A percentile compares a stretch with the other conserved stretches of the same genome.
Conservation (phyloP, 2,797 vertebrate genomes). For the Thunnus albacares region DNA sequence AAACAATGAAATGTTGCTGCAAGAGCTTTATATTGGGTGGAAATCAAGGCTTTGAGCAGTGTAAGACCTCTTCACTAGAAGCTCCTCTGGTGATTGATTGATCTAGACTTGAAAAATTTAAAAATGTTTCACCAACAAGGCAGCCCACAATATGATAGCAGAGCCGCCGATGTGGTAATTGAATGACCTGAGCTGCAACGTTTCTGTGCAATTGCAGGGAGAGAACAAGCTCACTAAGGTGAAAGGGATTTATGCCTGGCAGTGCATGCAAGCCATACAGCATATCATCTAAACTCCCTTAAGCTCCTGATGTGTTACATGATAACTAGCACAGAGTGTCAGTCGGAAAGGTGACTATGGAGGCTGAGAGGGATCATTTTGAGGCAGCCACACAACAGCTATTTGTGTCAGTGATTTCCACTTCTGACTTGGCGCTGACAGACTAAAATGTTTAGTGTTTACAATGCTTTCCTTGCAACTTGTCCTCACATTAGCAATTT, state of each 20-base stretch:
- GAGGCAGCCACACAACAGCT: constrained; percentile 79
- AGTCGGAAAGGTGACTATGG: constrained; percentile 75
- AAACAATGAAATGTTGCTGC: constrained; percentile 9
- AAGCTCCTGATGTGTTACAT: constrained; percentile 75
- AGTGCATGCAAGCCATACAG: constrained; percentile 48
- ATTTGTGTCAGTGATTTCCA: constrained; percentile 84
- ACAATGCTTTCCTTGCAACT: constrained; percentile 70
- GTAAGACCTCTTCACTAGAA: background rate
- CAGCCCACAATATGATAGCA: constrained; percentile 18
- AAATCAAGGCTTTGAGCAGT: constrained; percentile 6
- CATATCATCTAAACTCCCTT: constrained; percentile 62
- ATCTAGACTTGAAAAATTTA: constrained; percentile 1
- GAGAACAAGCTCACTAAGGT: constrained; percentile 22
- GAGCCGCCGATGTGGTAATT: constrained; percentile 43
- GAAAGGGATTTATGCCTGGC: constrained; percentile 43
- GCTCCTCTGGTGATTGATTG: constrained; percentile 30
- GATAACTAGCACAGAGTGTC: constrained; percentile 79
- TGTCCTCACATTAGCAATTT: constrained; percentile 70
- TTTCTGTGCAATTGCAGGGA: constrained; percentile 35
- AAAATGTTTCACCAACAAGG: constrained; percentile 35
- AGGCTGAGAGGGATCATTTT: constrained; percentile 80
- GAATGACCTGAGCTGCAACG: constrained; percentile 36
- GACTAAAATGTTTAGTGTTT: constrained; percentile 80
- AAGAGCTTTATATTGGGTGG: background rate
- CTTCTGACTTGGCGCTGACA: constrained; percentile 70